Evolutionary conservation across 2,113 vertebrate genomes (phyloP).

Genomic region (Xenopus borealis): DNA sequence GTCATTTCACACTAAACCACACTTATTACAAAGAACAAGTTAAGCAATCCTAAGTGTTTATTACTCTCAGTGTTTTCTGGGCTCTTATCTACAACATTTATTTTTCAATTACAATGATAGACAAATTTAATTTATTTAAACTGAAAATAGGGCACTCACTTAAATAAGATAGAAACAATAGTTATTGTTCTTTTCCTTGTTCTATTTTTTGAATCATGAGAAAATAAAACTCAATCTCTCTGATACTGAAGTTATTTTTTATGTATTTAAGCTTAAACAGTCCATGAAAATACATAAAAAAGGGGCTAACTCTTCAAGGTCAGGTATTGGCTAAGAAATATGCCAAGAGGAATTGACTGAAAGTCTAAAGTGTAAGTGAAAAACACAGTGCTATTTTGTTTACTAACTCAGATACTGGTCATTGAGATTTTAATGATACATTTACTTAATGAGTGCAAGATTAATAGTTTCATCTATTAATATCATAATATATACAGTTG

Average conservation of each 20-base stretch:
- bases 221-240: constrained; percentile 4
- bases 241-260: constrained; percentile 16
- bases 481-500: no score
- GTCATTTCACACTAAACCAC: constrained; percentile 30
- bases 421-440: no score
- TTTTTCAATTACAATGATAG: constrained; percentile 41
- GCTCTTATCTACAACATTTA: constrained; percentile 34
- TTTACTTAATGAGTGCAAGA: no score
- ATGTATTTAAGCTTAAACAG: constrained; percentile 5
- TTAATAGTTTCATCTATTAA: no score
- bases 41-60: constrained; percentile 37
- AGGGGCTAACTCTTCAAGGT: constrained; percentile 9
- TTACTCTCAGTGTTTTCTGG: constrained; percentile 25
- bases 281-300: constrained; percentile 6
- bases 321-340: no score
- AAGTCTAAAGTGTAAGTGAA: no score
- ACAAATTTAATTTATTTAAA: constrained; percentile 36
- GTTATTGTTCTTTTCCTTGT: constrained; percentile 12
- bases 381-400: no score
- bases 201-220: constrained; percentile 29
- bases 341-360: no score
- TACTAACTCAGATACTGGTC: no score
- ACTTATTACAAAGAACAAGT: constrained; percentile 19
- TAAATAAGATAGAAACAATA: constrained; percentile 26
- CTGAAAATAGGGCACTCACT: constrained; percentile 14